Conservation (phyloP, 2,113 vertebrate species). For the Piaya cayana region DNA sequence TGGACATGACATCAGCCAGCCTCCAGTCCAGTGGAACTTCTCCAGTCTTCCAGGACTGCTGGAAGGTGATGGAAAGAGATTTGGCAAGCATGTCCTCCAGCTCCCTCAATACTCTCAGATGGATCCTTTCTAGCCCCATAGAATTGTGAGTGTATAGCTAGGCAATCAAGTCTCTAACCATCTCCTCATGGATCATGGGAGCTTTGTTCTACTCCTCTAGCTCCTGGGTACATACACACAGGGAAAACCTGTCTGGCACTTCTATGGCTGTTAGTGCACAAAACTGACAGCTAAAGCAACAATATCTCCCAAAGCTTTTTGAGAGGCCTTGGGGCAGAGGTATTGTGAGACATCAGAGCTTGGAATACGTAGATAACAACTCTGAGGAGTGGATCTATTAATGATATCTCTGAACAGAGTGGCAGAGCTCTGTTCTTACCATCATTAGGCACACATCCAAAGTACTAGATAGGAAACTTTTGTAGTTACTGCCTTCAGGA, state of each 20-base stretch:
- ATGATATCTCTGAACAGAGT: neutral
- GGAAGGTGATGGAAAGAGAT: no score
- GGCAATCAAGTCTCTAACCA: no score
- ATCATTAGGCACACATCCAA: neutral
- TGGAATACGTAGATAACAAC: neutral
- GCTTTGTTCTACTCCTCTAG: no score
- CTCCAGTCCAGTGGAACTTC: no score
- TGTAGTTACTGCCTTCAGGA: neutral
- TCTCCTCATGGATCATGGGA: no score
- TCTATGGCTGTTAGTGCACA: neutral
- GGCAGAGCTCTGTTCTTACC: neutral
- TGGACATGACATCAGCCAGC: no score
- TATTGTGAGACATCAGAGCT: neutral
- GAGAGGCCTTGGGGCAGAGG: neutral
- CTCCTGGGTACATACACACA: no score
- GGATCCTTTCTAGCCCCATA: no score
- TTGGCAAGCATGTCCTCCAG: no score
- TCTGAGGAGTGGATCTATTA: neutral
- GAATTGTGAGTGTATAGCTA: no score
- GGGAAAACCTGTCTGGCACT: neutral
- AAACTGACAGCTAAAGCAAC: neutral
- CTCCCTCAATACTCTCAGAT: no score
- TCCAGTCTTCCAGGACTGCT: no score
- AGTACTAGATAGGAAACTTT: neutral
- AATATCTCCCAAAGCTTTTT: neutral